Base-by-base conservation (phyloP, 2,888 invertebrate species). In the Sarcophaga caerulescens region DNA sequence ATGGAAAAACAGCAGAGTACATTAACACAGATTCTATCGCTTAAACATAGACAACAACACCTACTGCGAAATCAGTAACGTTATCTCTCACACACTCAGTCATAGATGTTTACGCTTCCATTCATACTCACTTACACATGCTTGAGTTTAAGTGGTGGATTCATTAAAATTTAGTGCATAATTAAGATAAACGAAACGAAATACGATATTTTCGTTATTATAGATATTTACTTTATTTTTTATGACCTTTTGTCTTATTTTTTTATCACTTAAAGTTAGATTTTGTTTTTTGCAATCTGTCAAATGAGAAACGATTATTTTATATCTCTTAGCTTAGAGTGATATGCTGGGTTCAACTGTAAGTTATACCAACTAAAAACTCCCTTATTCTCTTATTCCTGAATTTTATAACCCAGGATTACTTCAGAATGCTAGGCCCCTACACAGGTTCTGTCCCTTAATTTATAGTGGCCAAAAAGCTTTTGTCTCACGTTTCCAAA, bases 171-270 rank as follows among this genome's bases (percentile, higher is more conserved):
- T 21, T 71, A 62, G 80, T 71, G 65, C 60, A 23, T 66, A 76
- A 84, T 80, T 80, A 80, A 84, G 80, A 76, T 84, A 80, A 76
- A 70, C 44, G n/a, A 57, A 80, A 79, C 35, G 35, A 35, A 35
- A 35, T 35, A 35, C 35, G 35, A 35, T 35, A 35, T 35, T 35
- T 10, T 35, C 3, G 35, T 35, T n/a, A n/a, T n/a, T n/a, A n/a
- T n/a, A n/a, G n/a, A n/a, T n/a, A n/a, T n/a, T 66, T 47, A 73
- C 3, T 47, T 45, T 63, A 17, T 63, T 47, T 23, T 47, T 68
- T 8, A 66, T 44, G 17, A n/a, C 0, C 0, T 14, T 45, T 35
- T 66, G 44, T 8, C 25, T 1, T 45, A 2, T 17, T n/a, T 65
- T 25, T 66, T 35, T 19, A 45, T 45, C 19, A 10, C 35, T 35